Evolutionary conservation across 2,113 vertebrate species (phyloP).

Genomic region (Ammodramus savannarum): DNA sequence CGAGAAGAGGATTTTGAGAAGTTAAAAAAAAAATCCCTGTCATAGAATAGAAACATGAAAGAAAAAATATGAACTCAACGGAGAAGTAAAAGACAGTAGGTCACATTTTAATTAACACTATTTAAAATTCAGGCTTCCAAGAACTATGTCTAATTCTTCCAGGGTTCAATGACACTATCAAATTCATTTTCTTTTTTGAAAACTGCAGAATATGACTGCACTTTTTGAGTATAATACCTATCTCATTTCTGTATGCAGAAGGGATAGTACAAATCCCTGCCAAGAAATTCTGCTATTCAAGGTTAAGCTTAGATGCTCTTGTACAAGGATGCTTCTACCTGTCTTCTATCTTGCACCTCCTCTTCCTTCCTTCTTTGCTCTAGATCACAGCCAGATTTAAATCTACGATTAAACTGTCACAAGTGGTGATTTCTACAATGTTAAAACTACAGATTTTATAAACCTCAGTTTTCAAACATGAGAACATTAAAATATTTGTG

Average conservation of each 20-base stretch:
- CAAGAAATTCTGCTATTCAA: background rate
- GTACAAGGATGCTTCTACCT: background rate
- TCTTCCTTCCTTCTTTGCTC: background rate
- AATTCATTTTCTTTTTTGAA: background rate
- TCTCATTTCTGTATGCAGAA: background rate
- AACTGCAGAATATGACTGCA: background rate
- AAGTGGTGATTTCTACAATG: constrained; percentile 20
- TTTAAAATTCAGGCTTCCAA: background rate
- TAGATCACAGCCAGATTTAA: constrained; percentile 8
- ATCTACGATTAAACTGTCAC: constrained; percentile 39
- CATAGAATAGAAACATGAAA: background rate
- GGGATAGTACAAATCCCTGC: background rate
- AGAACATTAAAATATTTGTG: background rate
- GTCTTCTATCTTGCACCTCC: background rate
- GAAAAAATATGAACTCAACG: background rate
- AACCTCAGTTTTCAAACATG: constrained; percentile 1
- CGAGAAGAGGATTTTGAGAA: background rate
- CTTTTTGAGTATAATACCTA: background rate
- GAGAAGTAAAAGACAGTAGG: background rate
- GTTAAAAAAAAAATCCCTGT: background rate
- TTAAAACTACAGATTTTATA: constrained; percentile 29
- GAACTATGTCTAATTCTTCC: background rate
- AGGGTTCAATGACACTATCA: background rate
- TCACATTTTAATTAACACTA: background rate
- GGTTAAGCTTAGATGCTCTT: background rate